Percentiles rank a stretch among this genome's conserved stretches.
phyloP scores from a whole-genome alignment of 2,797 vertebrate genomes.

The Anguilla marmorata region DNA sequence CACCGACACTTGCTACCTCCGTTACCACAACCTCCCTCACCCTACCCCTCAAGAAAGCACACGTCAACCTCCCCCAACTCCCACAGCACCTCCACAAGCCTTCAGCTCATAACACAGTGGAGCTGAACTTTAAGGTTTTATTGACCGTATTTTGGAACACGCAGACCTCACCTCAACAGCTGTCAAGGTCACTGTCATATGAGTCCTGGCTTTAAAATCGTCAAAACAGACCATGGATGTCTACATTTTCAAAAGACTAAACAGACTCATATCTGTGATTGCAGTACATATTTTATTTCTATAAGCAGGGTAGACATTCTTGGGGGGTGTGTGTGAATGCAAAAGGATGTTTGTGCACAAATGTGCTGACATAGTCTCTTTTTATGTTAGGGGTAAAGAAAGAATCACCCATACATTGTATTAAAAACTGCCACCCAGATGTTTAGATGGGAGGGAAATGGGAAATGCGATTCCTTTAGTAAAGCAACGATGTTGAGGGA shows the following conservation, averaged over 20 bases:
- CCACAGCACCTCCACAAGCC: not conserved
- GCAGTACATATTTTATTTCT: not conserved
- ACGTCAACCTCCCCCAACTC: not conserved
- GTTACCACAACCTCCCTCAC: not conserved
- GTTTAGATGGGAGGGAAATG: not conserved
- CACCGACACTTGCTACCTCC: not conserved
- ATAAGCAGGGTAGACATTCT: not conserved
- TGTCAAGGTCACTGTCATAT: not conserved
- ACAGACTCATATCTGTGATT: not conserved
- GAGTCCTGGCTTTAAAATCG: not conserved
- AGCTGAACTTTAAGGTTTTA: conserved; percentile 2
- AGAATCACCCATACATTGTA: not conserved
- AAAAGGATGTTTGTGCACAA: not conserved
- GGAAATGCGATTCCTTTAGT: conserved; percentile 11
- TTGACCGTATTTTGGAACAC: not conserved
- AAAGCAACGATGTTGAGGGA: not conserved
- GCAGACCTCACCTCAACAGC: not conserved
- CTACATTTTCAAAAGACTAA: not conserved
- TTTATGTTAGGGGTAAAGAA: not conserved
- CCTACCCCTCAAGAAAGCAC: not conserved
- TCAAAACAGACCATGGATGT: not conserved
- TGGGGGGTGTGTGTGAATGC: not conserved
- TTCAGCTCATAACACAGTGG: not conserved
- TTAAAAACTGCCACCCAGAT: not conserved
- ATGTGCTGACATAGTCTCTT: not conserved